Evolutionary conservation across 2,113 vertebrate species (phyloP), one percentile per base, ranked within the genome.

Genomic region (Leptocoma aspasia): DNA sequence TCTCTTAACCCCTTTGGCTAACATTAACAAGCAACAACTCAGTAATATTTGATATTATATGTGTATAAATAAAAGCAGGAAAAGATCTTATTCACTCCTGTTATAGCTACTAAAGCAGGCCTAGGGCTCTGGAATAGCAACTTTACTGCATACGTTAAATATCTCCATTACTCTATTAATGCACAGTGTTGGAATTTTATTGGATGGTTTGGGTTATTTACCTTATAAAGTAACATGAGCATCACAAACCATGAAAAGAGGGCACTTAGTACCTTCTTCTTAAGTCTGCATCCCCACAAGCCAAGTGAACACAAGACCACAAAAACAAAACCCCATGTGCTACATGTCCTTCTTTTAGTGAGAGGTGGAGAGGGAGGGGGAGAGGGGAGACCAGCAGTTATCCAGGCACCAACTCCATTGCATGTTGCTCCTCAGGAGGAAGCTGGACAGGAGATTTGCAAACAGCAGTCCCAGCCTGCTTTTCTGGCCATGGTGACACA

Each of bases 171-270:
- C 89, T 95, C 91, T 90, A 95, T 85, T 97, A 94, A 94, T 37
- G 94, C 56, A 65, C 81, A 90, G 90, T 3, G 1, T 49, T 82
- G 90, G 89, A 59, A 89, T 95, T 96, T 92, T 88, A 92, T 94
- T 90, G 85, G 85, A 64, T 93, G 86, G 96, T 94, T 98, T 96
- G 92, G 72, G 65, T 97, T 96, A 95, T 93, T 96, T 96, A 96
- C 85, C 93, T 95, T 95, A 89, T 87, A 91, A 95, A 98, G 90
- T 72, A 94, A 96, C 94, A 79, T 3, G 24, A 91, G 92, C 96
- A 97, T 95, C 96, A 95, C 91, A 96, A 90, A 84, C 76, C 60
- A 23, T 6, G 27, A 85, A 94, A 96, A 94, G 89, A 94, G 78
- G 65, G 56, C 68, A 92, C 92, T 97, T 95, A 88, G 92, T 94